Evolutionary conservation across 2,888 invertebrate genomes (phyloP).

Genomic region (Timandra comae): DNA sequence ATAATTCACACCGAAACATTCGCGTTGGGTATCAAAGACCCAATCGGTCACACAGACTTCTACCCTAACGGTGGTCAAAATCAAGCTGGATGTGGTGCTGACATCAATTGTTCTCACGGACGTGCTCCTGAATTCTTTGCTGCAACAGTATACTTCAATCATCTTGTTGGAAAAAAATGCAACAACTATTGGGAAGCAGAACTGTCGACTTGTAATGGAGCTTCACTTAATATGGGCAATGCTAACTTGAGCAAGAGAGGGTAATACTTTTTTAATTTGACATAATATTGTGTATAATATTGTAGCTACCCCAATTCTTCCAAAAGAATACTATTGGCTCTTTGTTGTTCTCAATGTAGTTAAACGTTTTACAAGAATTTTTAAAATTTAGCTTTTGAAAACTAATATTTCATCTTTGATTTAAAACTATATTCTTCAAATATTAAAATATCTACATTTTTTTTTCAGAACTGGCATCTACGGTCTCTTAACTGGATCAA

Average conservation of each 20-base stretch:
- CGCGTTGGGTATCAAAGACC: constrained; percentile 45
- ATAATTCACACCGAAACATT: constrained; percentile 58
- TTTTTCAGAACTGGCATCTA: constrained; percentile 13
- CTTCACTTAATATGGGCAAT: constrained; percentile 42
- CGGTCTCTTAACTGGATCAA: constrained; percentile 27
- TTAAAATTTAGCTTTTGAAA: no score
- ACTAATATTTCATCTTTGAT: no score
- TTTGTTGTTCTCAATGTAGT: no score
- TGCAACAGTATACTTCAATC: constrained; percentile 41
- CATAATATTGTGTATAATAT: no score
- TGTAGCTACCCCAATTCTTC: no score
- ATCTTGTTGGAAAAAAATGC: constrained; percentile 42
- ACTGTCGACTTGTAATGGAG: constrained; percentile 23
- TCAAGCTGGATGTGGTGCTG: constrained; percentile 50
- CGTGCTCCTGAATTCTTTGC: constrained; percentile 46
- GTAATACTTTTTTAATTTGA: no score
- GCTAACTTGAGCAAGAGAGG: constrained; percentile 35
- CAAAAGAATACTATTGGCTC: no score
- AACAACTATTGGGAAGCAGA: constrained; percentile 34
- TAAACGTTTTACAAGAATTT: no score
- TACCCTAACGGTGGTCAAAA: constrained; percentile 59
- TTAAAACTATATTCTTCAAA: no score
- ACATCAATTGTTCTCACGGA: constrained; percentile 49
- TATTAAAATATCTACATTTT: constrained; percentile 1
- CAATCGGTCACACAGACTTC: constrained; percentile 48